Evolutionary conservation across 2,797 vertebrate genomes (phyloP).

Genomic region (Lates japonicus): DNA sequence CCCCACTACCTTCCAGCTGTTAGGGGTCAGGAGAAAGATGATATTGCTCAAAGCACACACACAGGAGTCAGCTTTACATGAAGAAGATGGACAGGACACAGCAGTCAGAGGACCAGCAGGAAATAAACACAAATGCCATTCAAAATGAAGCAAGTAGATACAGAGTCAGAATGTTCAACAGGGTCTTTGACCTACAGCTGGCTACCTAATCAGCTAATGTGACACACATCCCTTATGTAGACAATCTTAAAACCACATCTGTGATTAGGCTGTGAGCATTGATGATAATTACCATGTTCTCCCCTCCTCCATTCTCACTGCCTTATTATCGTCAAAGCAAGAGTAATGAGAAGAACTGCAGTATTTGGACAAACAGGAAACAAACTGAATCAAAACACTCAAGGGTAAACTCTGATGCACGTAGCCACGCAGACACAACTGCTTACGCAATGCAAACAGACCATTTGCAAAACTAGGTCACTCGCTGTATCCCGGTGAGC

Average conservation of each 20-base stretch:
- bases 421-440: conserved; percentile 5
- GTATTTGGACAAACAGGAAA: conserved; percentile 53
- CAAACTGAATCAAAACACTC: conserved; percentile 40
- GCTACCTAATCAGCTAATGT: conserved; percentile 20
- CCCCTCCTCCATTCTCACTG: background rate
- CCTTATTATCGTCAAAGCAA: conserved; percentile 4
- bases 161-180: conserved; percentile 9
- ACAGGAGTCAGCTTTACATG: background rate
- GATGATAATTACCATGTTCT: conserved; percentile 40
- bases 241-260: conserved; percentile 28
- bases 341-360: conserved; percentile 5
- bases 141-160: conserved; percentile 8
- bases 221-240: background rate
- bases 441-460: conserved; percentile 44
- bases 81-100: conserved; percentile 4
- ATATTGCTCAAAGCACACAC: conserved; percentile 14
- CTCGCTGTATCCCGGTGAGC: conserved; percentile 3
- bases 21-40: conserved; percentile 52
- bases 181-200: conserved; percentile 22
- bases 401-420: conserved; percentile 10
- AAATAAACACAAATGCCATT: conserved; percentile 23
- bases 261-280: conserved; percentile 4
- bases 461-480: conserved; percentile 66
- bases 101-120: background rate
- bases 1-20: conserved; percentile 51